These are phyloP conservation scores for Plagodis pulveraria DNA, from an alignment of 2,888 invertebrate species.

Conservation along the genomic window DNA sequence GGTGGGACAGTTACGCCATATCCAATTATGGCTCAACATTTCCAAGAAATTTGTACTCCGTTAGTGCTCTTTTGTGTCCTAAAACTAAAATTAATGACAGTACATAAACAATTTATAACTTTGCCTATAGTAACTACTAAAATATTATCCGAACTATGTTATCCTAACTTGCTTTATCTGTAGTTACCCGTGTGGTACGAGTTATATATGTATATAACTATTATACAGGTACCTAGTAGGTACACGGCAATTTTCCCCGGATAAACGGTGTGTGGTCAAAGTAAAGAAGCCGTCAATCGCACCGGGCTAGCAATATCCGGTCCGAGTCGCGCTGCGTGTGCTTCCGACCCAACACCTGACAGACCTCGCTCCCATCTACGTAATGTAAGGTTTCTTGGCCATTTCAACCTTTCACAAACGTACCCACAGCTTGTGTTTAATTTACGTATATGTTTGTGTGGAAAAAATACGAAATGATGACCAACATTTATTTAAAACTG, in stretches of 20 bases:
- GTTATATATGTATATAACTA: neutral
- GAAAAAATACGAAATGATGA: too few species aligned
- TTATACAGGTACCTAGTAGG: neutral
- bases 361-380: slow-evolving; percentile 48
- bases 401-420: slow-evolving; percentile 5
- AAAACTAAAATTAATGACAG: too few species aligned
- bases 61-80: too few species aligned
- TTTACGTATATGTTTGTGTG: neutral
- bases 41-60: too few species aligned
- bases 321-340: slow-evolving; percentile 51
- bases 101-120: too few species aligned
- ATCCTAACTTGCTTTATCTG: too few species aligned
- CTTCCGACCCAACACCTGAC: slow-evolving; percentile 57
- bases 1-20: too few species aligned
- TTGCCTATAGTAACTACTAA: too few species aligned
- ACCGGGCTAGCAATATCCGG: slow-evolving; percentile 67
- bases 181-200: too few species aligned
- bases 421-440: neutral
- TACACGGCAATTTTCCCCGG: slow-evolving; percentile 15
- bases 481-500: too few species aligned
- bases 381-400: slow-evolving; percentile 38
- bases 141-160: too few species aligned
- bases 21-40: too few species aligned
- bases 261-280: slow-evolving; percentile 38
- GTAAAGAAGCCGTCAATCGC: slow-evolving; percentile 51